Conservation (phyloP, 2,888 invertebrate species). For the Lycia hirtaria region DNA sequence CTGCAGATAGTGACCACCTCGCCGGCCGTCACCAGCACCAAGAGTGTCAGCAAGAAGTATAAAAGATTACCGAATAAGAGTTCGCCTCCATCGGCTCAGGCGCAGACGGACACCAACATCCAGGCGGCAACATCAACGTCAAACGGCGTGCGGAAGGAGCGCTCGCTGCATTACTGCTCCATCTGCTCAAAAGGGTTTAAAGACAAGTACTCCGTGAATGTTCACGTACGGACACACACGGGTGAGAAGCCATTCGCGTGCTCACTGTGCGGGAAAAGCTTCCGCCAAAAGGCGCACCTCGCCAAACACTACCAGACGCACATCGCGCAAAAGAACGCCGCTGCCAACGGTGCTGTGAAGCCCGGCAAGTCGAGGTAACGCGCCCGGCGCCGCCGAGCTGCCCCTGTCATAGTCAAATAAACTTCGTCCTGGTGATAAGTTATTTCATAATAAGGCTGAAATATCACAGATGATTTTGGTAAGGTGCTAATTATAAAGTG, state of each 20-base stretch:
- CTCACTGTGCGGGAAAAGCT: constrained; percentile 96
- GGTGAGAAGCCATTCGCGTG: constrained; percentile 99
- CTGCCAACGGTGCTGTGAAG: constrained; percentile 87
- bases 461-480: constrained; percentile 82
- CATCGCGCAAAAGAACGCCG: constrained; percentile 92
- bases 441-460: constrained; percentile 79
- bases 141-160: constrained; percentile 92
- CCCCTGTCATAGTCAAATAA: constrained; percentile 75
- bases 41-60: constrained; percentile 89
- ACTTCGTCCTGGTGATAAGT: constrained; percentile 75
- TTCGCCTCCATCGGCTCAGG: constrained; percentile 71
- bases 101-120: constrained; percentile 69
- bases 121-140: constrained; percentile 87
- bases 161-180: constrained; percentile 95
- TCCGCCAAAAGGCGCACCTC: constrained; percentile 95
- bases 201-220: constrained; percentile 98
- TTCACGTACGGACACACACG: constrained; percentile 98
- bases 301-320: constrained; percentile 98
- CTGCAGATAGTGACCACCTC: constrained; percentile 86
- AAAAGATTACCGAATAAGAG: constrained; percentile 86
- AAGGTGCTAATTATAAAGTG: constrained; percentile 80
- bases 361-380: constrained; percentile 82
- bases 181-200: constrained; percentile 97
- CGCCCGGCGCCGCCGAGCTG: constrained; percentile 43
- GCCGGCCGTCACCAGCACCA: constrained; percentile 86